Evolutionary conservation across 2,888 invertebrate genomes (phyloP).

Genomic region (Metellina segmentata): DNA sequence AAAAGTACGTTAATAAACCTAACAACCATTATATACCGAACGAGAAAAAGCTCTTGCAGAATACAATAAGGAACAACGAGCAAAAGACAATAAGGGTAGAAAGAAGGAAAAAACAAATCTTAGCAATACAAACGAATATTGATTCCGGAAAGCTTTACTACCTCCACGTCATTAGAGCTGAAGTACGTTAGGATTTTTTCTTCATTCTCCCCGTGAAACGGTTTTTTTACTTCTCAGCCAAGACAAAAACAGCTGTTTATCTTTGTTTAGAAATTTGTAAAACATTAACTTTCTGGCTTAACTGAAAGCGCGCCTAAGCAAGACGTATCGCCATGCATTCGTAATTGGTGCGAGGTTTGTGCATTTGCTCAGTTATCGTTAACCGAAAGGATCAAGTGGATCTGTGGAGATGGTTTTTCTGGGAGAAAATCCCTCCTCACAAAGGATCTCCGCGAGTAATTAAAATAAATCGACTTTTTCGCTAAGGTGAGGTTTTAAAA

Average conservation of each 20-base stretch:
- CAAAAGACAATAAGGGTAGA: neutral
- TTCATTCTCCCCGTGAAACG: neutral
- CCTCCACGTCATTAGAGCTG: neutral
- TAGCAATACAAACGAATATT: neutral
- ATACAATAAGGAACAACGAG: neutral
- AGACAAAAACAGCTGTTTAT: constrained; percentile 29
- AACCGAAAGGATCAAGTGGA: constrained; percentile 21
- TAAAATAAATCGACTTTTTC: constrained; percentile 49
- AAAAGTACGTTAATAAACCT: no score
- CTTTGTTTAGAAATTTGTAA: constrained; percentile 48
- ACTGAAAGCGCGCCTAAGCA: constrained; percentile 38
- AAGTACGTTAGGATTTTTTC: neutral
- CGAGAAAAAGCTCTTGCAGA: no score
- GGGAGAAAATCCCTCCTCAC: constrained; percentile 24
- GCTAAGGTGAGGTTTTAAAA: no score
- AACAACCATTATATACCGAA: no score
- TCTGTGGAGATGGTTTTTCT: neutral
- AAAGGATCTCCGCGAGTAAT: constrained; percentile 41
- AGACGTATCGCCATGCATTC: constrained; percentile 43
- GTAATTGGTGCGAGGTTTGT: constrained; percentile 17
- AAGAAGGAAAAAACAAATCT: neutral
- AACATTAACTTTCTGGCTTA: constrained; percentile 25
- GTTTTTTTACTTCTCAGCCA: neutral
- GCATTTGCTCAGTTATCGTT: constrained; percentile 29
- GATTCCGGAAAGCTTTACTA: neutral